Conservation (phyloP, 2,888 invertebrate genomes). For the Crocallis elinguaria region DNA sequence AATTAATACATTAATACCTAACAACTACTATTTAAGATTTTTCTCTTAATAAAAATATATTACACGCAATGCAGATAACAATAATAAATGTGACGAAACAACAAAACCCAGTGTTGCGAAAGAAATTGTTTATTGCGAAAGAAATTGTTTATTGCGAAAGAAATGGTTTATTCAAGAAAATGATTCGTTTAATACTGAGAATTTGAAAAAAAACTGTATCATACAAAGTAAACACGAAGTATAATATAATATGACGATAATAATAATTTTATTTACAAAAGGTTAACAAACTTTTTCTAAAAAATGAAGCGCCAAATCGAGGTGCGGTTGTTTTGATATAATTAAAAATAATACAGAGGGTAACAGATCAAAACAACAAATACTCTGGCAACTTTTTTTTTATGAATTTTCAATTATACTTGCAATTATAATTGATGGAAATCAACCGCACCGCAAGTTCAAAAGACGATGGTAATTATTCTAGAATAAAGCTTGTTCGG, state of each 20-base stretch:
- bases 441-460: constrained; percentile 50
- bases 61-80: constrained; percentile 80
- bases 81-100: constrained; percentile 64
- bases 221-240: constrained; percentile 42
- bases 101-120: constrained; percentile 68
- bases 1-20: constrained; percentile 84
- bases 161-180: constrained; percentile 40
- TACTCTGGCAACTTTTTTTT: no score
- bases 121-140: constrained; percentile 51
- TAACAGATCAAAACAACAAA: no score
- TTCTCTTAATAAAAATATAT: constrained; percentile 83
- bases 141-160: constrained; percentile 51
- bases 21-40: constrained; percentile 82
- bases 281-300: constrained; percentile 69
- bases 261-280: constrained; percentile 81
- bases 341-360: constrained; percentile 11
- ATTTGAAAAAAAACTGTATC: constrained; percentile 34
- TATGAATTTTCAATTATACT: neutral
- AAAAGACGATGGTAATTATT: constrained; percentile 65
- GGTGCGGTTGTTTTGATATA: constrained; percentile 49
- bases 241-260: constrained; percentile 56
- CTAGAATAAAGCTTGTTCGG: constrained; percentile 80
- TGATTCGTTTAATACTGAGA: constrained; percentile 72
- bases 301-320: constrained; percentile 47
- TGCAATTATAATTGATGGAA: constrained; percentile 9